A percentile compares a stretch with the other conserved stretches of the same genome.
phyloP scores from a whole-genome alignment of 2,888 invertebrate genomes.

The Thyatira batis region DNA sequence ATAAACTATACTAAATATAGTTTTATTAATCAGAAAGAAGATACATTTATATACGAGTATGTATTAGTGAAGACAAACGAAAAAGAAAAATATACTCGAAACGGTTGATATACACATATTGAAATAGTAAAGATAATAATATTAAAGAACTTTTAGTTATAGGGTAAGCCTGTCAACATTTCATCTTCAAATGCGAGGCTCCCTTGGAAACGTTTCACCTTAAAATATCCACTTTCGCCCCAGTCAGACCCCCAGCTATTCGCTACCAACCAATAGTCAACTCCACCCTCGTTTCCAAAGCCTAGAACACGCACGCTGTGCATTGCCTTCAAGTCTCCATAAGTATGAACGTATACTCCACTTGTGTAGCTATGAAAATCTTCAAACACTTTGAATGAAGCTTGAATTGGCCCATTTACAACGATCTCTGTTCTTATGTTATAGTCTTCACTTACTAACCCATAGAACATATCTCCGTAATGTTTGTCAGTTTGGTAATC shows the following conservation, averaged over 20 bases:
- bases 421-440: constrained; percentile 88
- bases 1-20: too few relatives aligned
- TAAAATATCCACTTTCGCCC: constrained; percentile 90
- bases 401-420: constrained; percentile 90
- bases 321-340: constrained; percentile 85
- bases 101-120: neutral
- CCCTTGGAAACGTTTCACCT: constrained; percentile 68
- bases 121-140: neutral
- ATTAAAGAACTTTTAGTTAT: neutral
- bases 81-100: neutral
- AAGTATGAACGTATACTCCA: constrained; percentile 83
- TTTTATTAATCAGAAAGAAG: too few relatives aligned
- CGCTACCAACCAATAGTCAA: constrained; percentile 90
- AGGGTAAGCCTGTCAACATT: neutral
- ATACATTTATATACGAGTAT: too few relatives aligned
- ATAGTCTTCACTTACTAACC: constrained; percentile 62
- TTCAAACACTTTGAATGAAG: constrained; percentile 88
- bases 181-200: neutral
- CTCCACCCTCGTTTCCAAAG: constrained; percentile 87
- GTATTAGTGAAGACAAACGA: too few relatives aligned
- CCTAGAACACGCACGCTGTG: constrained; percentile 91
- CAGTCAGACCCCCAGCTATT: constrained; percentile 94
- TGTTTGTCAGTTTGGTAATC: constrained; percentile 86
- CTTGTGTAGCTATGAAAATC: constrained; percentile 89
- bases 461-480: constrained; percentile 81